Evolutionary conservation across 1,140 invertebrate genomes (phyloP), one percentile per base, ranked within the genome.

Genomic region (Pogonomyrmex californicus): DNA sequence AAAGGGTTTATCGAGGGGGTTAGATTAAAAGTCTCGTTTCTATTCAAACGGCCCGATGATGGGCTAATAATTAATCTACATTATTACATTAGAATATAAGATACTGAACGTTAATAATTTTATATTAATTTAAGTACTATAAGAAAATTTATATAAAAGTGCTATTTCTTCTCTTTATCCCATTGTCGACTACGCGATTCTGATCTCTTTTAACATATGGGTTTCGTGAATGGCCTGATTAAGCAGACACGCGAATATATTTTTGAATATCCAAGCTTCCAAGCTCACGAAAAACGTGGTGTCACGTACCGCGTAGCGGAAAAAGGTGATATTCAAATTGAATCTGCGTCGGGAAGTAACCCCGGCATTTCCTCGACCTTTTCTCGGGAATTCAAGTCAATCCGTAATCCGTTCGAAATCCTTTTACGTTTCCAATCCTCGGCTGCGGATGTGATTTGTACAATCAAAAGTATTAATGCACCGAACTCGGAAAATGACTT

Each of bases 371-470:
- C 66, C 47, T 41, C 68, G 30, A 44, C 41, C 17, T 49, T 33
- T 33, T 23, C 68, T 49, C 30, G 44, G 63, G 9, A 54, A 41
- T 44, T 75, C 56, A 47, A 63, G 66, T 58, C 88, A 51, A 85
- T 87, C 75, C 38, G 68, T 79, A 87, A 90, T 87, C 86, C 75
- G 51, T 33, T 85, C 62, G 51, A n/a, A 63, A 79, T 87, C 81
- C 75, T 79, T 87, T 87, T 81, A 79, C 75, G 49, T 58, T 58
- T 54, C 12, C 44, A 41, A 12, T 17, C 12, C 49, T 33, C 70
- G 10, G 38, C n/a, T 68, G 75, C 51, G 73, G 60, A 90, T 70
- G 49, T 58, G 66, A 90, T 90, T 90, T 85, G 36, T 56, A 44
- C 38, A 23, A 41, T 41, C 38, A 38, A 10, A 63, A 66, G 63